These are phyloP conservation scores for Anarrhichthys ocellatus DNA, from an alignment of 2,113 vertebrate species.

Conservation along the genomic window DNA sequence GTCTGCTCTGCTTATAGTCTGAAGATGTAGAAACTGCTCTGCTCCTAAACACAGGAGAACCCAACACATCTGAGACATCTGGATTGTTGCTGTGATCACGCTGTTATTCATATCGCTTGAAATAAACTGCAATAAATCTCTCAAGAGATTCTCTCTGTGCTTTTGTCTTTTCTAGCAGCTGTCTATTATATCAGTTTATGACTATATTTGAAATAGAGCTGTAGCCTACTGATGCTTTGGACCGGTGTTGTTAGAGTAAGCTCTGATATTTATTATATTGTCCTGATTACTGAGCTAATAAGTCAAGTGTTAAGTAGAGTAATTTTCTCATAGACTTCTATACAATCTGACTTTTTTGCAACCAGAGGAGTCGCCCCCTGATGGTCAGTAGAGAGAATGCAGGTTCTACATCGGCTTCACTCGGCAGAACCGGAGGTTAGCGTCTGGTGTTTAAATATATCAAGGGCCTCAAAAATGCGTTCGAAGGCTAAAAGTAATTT, in stretches of 20 bases:
- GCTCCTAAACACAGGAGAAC: constrained; percentile 4
- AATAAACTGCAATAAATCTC: constrained; percentile 62
- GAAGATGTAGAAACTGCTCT: constrained; percentile 1
- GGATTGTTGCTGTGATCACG: constrained; percentile 47
- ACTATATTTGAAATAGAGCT: neutral
- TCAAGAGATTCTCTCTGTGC: constrained; percentile 5
- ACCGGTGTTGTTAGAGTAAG: neutral
- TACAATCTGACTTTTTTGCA: no score
- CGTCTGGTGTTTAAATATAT: no score
- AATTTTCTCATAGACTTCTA: no score
- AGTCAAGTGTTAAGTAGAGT: no score
- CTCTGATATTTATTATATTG: neutral
- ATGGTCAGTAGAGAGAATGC: no score
- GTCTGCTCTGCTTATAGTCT: constrained; percentile 2
- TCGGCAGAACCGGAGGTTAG: no score
- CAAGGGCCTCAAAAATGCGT: no score
- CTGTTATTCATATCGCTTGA: constrained; percentile 30
- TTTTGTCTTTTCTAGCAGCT: constrained; percentile 4
- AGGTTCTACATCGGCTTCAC: no score
- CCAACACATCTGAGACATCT: constrained; percentile 28
- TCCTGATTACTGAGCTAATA: no score
- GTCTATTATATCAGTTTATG: neutral
- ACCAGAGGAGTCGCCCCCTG: no score
- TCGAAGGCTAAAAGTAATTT: no score
- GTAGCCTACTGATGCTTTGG: neutral